Evolutionary conservation across 1,140 invertebrate species (phyloP).

Genomic region (Leptinotarsa defecta): DNA sequence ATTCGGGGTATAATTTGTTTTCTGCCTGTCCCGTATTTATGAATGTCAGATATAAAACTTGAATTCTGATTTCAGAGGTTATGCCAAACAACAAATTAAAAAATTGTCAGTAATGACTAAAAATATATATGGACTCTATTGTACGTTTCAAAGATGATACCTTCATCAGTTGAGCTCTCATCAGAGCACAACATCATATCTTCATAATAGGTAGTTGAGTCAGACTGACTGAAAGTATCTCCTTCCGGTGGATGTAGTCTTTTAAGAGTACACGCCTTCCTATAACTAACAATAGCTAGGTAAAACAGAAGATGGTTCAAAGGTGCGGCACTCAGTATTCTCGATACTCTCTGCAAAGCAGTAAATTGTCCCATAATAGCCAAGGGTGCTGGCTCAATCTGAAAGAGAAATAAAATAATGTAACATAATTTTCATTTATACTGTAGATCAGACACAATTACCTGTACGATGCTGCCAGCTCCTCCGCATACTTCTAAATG

Average conservation of each 20-base stretch:
- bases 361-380: constrained; percentile 65
- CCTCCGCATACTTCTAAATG: constrained; percentile 61
- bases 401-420: constrained; percentile 14
- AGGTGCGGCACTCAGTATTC: constrained; percentile 68
- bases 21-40: too few relatives aligned
- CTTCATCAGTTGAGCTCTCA: constrained; percentile 85
- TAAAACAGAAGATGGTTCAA: constrained; percentile 82
- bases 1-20: too few relatives aligned
- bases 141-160: constrained; percentile 10
- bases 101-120: too few relatives aligned
- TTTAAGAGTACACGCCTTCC: constrained; percentile 85
- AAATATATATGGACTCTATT: too few relatives aligned
- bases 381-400: constrained; percentile 62
- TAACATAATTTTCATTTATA: too few relatives aligned
- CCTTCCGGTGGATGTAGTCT: constrained; percentile 76
- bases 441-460: constrained; percentile 9
- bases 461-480: constrained; percentile 43
- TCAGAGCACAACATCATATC: constrained; percentile 89
- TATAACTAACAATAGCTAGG: constrained; percentile 84
- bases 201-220: constrained; percentile 91
- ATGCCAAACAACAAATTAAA: too few relatives aligned
- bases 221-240: constrained; percentile 82
- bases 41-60: too few relatives aligned
- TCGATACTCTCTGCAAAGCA: constrained; percentile 70
- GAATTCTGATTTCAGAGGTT: too few relatives aligned